A percentile compares a stretch with the other conserved stretches of the same genome.
phyloP scores from a whole-genome alignment of 1,140 invertebrate species.

The Meloidogyne floridensis region DNA sequence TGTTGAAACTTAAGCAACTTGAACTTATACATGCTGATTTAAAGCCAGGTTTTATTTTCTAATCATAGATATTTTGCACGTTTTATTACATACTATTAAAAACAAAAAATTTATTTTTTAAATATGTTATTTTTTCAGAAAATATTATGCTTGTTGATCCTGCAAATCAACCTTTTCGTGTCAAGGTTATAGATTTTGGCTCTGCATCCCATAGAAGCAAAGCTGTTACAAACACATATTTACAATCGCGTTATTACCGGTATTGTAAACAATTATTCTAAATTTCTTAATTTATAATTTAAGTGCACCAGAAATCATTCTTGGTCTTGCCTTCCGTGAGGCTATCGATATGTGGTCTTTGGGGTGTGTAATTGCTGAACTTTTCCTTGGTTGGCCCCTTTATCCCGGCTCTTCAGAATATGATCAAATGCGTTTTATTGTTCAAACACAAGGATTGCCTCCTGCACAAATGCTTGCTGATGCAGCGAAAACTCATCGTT shows the following conservation, averaged over 20 bases:
- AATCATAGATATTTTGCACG: neutral
- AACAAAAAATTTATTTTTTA: neutral
- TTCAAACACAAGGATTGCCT: slow-evolving; percentile 87
- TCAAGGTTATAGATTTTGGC: slow-evolving; percentile 95
- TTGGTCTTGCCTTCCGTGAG: slow-evolving; percentile 96
- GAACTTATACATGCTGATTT: slow-evolving; percentile 98
- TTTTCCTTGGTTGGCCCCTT: slow-evolving; percentile 98
- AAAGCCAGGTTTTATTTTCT: slow-evolving; percentile 70
- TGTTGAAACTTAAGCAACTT: slow-evolving; percentile 96
- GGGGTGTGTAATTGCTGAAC: slow-evolving; percentile 97
- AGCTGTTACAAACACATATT: slow-evolving; percentile 97
- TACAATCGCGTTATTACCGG: slow-evolving; percentile 96
- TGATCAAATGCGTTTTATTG: slow-evolving; percentile 94
- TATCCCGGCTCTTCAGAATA: slow-evolving; percentile 99
- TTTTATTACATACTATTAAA: too few relatives aligned
- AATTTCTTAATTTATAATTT: slow-evolving; percentile 22
- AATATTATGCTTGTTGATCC: slow-evolving; percentile 99
- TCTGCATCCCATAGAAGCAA: slow-evolving; percentile 98
- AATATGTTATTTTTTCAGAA: slow-evolving; percentile 69
- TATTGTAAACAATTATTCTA: slow-evolving; percentile 44
- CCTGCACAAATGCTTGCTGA: slow-evolving; percentile 98
- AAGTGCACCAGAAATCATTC: slow-evolving; percentile 95
- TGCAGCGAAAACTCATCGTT: slow-evolving; percentile 96
- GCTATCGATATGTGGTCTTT: slow-evolving; percentile 99
- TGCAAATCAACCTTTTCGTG: slow-evolving; percentile 87